Conservation (phyloP, 1,140 invertebrate genomes). For the Oedothorax gibbosus region DNA sequence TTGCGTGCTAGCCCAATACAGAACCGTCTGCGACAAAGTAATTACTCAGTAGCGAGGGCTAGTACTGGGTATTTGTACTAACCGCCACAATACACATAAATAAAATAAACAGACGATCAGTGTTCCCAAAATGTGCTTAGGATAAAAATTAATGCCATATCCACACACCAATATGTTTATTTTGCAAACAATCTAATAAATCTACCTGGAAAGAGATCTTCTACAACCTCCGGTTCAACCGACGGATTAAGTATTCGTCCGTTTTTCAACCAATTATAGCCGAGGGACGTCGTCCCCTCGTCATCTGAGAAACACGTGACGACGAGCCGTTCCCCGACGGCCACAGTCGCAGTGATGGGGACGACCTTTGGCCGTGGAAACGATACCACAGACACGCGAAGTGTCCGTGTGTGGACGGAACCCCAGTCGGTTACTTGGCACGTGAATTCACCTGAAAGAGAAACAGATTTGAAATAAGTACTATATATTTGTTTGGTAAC, state of each 20-base stretch:
- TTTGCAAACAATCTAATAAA: too few relatives aligned
- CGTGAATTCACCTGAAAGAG: constrained; percentile 58
- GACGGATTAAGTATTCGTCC: constrained; percentile 60
- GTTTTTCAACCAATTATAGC: constrained; percentile 64
- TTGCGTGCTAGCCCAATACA: too few relatives aligned
- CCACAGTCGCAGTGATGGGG: constrained; percentile 56
- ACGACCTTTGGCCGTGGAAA: constrained; percentile 43
- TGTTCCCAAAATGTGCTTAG: too few relatives aligned
- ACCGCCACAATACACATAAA: too few relatives aligned
- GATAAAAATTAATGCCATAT: too few relatives aligned
- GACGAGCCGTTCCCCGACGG: constrained; percentile 51
- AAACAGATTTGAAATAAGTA: not conserved
- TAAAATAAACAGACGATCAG: too few relatives aligned
- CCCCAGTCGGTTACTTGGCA: constrained; percentile 62
- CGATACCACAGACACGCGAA: constrained; percentile 34
- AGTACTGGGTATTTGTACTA: too few relatives aligned
- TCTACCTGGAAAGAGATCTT: constrained; percentile 62
- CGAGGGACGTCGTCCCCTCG: constrained; percentile 48
- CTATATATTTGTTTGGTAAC: not conserved
- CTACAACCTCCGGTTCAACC: constrained; percentile 60
- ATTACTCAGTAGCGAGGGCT: too few relatives aligned
- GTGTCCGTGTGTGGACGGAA: constrained; percentile 41
- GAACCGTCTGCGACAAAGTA: too few relatives aligned
- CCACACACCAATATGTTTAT: too few relatives aligned
- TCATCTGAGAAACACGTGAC: constrained; percentile 61